Base-by-base conservation (phyloP, 92 coral and sea anemone genomes). In the Bergia sp. region DNA sequence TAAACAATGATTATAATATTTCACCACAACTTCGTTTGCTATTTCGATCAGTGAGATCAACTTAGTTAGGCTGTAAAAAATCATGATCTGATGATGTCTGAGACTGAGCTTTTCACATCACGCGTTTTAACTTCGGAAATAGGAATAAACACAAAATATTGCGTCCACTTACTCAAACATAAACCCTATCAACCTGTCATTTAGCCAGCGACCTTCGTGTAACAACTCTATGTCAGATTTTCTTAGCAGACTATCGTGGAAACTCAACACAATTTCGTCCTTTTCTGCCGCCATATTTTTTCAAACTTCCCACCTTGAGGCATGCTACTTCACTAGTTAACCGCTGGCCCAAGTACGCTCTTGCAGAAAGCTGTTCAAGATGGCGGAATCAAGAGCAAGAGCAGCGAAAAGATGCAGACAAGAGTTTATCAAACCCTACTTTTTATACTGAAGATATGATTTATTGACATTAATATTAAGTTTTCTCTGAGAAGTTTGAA, bases 181-280 rank as follows among this genome's bases (percentile, higher is more conserved):
- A 86, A 97, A 97, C 57, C 98, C 98, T 89, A 97, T 94, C 13
- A 97, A 83, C 80, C 91, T 95, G 74, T 97, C 99, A 80, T 97
- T 97, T 64, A 97, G 73, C 99, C 99, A 97, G 29, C 92, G 94
- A 10, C 98, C 98, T 85, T 94, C 95, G 13, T 94, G 89, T 18
- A 97, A 96, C 82, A 97, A 81, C 41, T 89, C 88, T 21, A 97
- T 91, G 77, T 97, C 99, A 45, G 99, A 97, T 85, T 89, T 77
- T 37, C 94, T 92, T 36, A 97, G 88, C 79, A 97, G 94, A 91
- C 98, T 97, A 82, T 97, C 95, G 77, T 94, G 93, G 91, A 95
- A 97, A 89, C 95, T 96, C 92, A 97, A 82, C 43, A 92, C 97
- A 85, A 97, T 77, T 49, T 93, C 89, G 37, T 89, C 91, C 40